Conservation (phyloP, 2,113 vertebrate species). For the Potamarius usumacintae region DNA sequence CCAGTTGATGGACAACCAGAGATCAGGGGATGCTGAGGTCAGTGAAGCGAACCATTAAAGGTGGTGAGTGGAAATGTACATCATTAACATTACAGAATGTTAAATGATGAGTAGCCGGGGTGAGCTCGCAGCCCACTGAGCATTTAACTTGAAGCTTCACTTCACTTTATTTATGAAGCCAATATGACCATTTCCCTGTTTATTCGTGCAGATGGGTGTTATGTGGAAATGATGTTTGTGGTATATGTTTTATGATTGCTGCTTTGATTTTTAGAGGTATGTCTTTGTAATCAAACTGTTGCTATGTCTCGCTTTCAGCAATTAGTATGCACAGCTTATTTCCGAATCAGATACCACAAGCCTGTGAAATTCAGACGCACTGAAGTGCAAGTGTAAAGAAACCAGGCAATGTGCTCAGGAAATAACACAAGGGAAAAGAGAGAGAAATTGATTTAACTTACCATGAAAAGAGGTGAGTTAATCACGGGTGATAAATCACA, state of each 20-base stretch:
- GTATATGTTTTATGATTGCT: constrained; percentile 18
- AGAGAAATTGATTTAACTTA: constrained; percentile 4
- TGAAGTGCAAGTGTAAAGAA: constrained; percentile 1
- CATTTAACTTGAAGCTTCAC: not conserved
- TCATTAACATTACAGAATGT: constrained; percentile 5
- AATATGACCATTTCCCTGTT: not conserved
- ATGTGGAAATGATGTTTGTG: not conserved
- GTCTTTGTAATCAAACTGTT: constrained; percentile 29
- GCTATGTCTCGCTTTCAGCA: not conserved
- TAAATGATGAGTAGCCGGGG: not conserved
- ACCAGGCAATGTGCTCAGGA: constrained; percentile 10
- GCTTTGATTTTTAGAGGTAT: not conserved
- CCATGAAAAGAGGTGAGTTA: constrained; percentile 25
- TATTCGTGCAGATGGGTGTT: not conserved
- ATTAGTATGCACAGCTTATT: constrained; percentile 16
- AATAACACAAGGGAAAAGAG: not conserved
- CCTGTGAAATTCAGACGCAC: not conserved
- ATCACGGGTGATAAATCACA: constrained; percentile 28
- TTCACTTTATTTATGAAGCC: not conserved
- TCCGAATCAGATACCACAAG: not conserved
- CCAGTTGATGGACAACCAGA: not conserved
- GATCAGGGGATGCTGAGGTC: not conserved
- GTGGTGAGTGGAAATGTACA: not conserved
- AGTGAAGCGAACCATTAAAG: not conserved
- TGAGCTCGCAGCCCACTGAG: constrained; percentile 2